Base-by-base conservation (phyloP, 2,888 invertebrate species). In the Microchrysa polita region DNA sequence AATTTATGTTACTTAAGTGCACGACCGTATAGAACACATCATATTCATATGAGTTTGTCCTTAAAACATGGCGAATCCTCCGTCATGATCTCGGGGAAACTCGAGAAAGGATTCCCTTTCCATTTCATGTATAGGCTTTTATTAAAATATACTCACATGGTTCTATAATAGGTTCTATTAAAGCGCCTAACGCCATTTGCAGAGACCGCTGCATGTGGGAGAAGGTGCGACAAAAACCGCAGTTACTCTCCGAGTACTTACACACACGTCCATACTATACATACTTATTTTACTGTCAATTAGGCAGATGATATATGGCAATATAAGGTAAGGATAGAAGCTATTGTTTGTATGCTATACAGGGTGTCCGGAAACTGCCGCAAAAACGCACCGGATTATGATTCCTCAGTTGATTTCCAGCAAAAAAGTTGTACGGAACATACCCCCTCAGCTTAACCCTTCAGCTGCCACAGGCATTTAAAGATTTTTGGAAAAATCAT, bases 241-340 rank as follows among this genome's bases (percentile, higher is more conserved):
- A 34, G 27, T 5, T 34, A 34, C 27, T 34, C 27, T 34, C 4
- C 27, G 4, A 34, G 27, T 34, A 34, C 27, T 34, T 34, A 44
- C 7, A 44, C n/a, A n/a, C n/a, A n/a, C 4, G 60, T 61, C 22
- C 48, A 7, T 67, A 23, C n/a, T 18, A 2, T 74, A 52, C 74
- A 55, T 67, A 74, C 72, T 76, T 72, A 73, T 74, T 76, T 74
- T 73, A 74, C 74, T 74, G 76, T 74, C 74, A 76, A 76, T 76
- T 76, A 74, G 74, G 65, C 60, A 71, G 73, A 76, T 76, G 74
- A 74, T 75, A 69, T 75, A 75, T 72, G 73, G 74, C 73, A 74
- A 74, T 57, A 44, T 74, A 16, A 67, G 73, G 53, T 74, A 16
- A 67, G 73, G 76, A 73, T 76, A 74, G 74, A 76, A 76, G 74